Conservation (phyloP, 2,797 vertebrate genomes). For the Pseudochirops corinnae region DNA sequence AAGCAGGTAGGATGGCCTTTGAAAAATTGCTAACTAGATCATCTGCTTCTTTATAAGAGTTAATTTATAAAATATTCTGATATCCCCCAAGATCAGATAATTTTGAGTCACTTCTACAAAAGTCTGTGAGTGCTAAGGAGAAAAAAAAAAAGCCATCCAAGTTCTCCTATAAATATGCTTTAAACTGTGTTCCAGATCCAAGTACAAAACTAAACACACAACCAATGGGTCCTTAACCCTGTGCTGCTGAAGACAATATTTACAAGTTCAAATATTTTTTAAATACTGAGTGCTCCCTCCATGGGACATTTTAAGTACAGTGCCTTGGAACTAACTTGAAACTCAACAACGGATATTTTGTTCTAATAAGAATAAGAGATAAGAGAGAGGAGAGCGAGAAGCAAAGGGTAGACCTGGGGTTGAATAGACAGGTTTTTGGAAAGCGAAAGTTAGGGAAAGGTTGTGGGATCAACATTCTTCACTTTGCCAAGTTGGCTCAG, state of each 20-base stretch:
- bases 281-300: constrained; percentile 48
- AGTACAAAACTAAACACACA: constrained; percentile 65
- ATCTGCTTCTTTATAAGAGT: constrained; percentile 29
- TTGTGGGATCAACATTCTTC: not conserved
- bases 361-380: constrained; percentile 33
- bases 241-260: constrained; percentile 49
- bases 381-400: not conserved
- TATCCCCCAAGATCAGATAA: constrained; percentile 25
- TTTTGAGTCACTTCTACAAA: constrained; percentile 60
- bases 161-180: constrained; percentile 59
- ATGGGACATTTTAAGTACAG: constrained; percentile 22
- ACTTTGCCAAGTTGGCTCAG: not conserved
- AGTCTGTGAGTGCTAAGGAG: constrained; percentile 55
- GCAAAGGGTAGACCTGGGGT: not conserved
- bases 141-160: constrained; percentile 61
- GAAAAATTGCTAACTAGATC: constrained; percentile 9
- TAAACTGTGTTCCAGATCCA: constrained; percentile 22
- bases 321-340: constrained; percentile 21
- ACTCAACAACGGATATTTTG: constrained; percentile 40
- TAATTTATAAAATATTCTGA: constrained; percentile 49
- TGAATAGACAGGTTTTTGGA: not conserved
- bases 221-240: constrained; percentile 17
- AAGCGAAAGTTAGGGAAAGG: not conserved
- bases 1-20: not conserved
- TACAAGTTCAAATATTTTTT: constrained; percentile 55